Base-by-base conservation (phyloP, 2,797 vertebrate species). In the Pangasius mekongensis region DNA sequence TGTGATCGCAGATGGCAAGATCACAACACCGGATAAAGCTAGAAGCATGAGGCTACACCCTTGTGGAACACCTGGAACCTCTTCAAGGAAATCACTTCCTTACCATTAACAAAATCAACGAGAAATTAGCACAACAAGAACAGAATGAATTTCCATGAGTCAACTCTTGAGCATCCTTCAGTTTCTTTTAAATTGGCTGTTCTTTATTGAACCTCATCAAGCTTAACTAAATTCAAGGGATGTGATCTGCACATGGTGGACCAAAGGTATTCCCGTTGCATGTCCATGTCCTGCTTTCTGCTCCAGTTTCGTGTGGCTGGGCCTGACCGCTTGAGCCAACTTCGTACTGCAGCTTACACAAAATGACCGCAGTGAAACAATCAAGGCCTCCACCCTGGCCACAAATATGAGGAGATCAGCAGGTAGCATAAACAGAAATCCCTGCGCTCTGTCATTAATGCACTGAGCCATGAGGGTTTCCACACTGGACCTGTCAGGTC, bases 381-480 rank as follows among this genome's bases (percentile, higher is more conserved):
- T 95, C 92, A 95, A 93, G 92, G 91, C 93, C 90, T 71, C 92
- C 93, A 91, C 94, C 92, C 92, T 89, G 92, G 94, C 94, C 94
- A 91, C 94, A 94, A 92, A 92, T 91, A 91, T 86, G 93, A 95
- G 93, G 93, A 94, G 94, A 94, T 91, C 94, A 94, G 94, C 94
- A 95, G 95, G 95, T 95, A 95, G 90, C 93, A 94, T 95, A 95
- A 96, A 95, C 95, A 94, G 93, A 93, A 93, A 92, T 86, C 92
- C 93, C 91, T 90, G 60, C 60, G 91, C 93, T 92, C 84, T 93
- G 90, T 94, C 89, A 95, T 95, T 94, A 93, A 89, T 86, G 39
- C 22, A 82, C n/a, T 85, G 89, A 89, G 77, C 58, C 91, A 93
- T 94, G 83, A 95, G 93, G 93, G 91, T 83, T 88, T 89, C 86